phyloP scores from a whole-genome alignment of 2,888 invertebrate genomes.

The Coronaproctus castanopsis region DNA sequence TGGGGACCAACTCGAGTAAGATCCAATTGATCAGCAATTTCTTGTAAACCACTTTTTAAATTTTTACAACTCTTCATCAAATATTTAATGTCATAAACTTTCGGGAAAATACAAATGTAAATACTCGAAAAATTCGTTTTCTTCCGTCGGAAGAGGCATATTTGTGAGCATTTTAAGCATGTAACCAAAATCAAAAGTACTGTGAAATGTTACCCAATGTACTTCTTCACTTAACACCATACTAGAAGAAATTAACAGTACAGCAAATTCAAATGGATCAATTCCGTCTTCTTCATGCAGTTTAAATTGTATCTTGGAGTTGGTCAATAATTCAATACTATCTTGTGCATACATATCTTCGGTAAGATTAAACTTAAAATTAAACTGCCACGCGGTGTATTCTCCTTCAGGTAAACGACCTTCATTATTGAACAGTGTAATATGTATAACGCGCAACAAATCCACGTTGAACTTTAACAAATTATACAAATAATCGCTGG shows the following conservation, averaged over 20 bases:
- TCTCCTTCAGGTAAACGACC: slow-evolving; percentile 77
- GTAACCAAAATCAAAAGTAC: slow-evolving; percentile 98
- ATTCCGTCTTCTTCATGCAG: slow-evolving; percentile 98
- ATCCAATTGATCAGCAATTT: slow-evolving; percentile 84
- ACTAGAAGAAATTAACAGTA: slow-evolving; percentile 90
- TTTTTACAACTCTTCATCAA: slow-evolving; percentile 98
- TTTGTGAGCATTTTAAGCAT: slow-evolving; percentile 83
- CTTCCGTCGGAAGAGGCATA: slow-evolving; percentile 72
- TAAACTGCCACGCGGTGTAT: slow-evolving; percentile 97
- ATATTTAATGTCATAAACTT: slow-evolving; percentile 97
- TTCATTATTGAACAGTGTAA: slow-evolving; percentile 94
- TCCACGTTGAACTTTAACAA: slow-evolving; percentile 93
- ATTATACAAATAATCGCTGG: slow-evolving; percentile 85
- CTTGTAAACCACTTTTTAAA: slow-evolving; percentile 94
- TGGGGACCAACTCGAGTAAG: slow-evolving; percentile 84
- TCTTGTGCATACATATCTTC: slow-evolving; percentile 99
- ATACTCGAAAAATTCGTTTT: slow-evolving; percentile 88
- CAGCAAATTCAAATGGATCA: slow-evolving; percentile 90
- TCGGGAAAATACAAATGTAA: slow-evolving; percentile 86
- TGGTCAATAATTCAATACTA: slow-evolving; percentile 89
- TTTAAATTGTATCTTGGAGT: slow-evolving; percentile 92
- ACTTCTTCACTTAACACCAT: slow-evolving; percentile 89
- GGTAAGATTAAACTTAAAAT: slow-evolving; percentile 93
- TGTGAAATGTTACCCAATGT: slow-evolving; percentile 96
- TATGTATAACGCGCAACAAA: slow-evolving; percentile 86